These are phyloP conservation scores for Cricetomys ansorgei DNA, from an alignment of 2,113 vertebrate genomes.

Conservation along the genomic window DNA sequence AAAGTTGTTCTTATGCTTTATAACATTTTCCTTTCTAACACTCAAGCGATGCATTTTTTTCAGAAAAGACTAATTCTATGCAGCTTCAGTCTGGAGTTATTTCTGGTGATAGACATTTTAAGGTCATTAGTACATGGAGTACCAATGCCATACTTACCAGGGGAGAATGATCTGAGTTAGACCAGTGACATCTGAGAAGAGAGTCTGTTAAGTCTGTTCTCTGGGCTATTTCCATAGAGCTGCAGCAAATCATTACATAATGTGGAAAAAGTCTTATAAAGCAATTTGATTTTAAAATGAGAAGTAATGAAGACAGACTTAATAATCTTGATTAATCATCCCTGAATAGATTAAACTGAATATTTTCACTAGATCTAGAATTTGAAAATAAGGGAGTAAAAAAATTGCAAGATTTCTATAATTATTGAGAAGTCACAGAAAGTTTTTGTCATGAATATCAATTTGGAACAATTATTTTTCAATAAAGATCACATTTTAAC, in stretches of 20 bases:
- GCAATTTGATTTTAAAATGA: conserved; percentile 35
- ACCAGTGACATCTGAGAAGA: neutral
- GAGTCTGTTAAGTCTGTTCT: conserved; percentile 1
- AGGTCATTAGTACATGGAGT: conserved; percentile 15
- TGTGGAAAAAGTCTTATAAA: neutral
- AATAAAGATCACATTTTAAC: neutral
- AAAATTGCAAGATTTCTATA: neutral
- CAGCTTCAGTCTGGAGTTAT: neutral
- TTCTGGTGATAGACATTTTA: conserved; percentile 42
- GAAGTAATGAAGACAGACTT: conserved; percentile 12
- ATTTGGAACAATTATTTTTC: neutral
- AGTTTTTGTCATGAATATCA: neutral
- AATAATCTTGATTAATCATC: conserved; percentile 33
- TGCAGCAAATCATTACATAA: neutral
- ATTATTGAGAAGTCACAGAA: neutral
- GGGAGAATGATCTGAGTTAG: neutral
- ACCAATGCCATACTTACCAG: neutral
- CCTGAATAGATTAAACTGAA: conserved; percentile 9
- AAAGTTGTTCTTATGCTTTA: conserved; percentile 47
- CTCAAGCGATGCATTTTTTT: neutral
- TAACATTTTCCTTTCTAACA: conserved; percentile 11
- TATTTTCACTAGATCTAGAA: conserved; percentile 9
- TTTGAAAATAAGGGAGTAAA: neutral
- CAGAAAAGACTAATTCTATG: conserved; percentile 14
- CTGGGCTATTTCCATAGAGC: neutral